phyloP scores from a whole-genome alignment of 2,113 vertebrate species.

The Paramisgurnus dabryanus region DNA sequence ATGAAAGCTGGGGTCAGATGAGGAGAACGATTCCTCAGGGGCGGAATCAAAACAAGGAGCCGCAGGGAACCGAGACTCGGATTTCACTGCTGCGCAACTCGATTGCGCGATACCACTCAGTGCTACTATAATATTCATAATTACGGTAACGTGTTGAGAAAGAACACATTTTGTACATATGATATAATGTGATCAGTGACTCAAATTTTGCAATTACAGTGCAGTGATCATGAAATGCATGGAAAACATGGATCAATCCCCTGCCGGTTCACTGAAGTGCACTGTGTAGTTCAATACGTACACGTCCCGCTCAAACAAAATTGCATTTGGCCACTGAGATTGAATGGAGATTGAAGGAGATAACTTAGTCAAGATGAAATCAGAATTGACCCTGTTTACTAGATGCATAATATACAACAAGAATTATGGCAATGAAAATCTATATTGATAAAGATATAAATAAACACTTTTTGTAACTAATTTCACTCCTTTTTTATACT shows the following conservation, averaged over 20 bases:
- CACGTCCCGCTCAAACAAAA: neutral
- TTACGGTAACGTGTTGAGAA: conserved; percentile 41
- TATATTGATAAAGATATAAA: neutral
- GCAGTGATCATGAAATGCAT: conserved; percentile 9
- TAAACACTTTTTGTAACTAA: neutral
- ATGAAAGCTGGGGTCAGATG: conserved; percentile 52
- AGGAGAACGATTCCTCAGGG: conserved; percentile 52
- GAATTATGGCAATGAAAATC: too few relatives aligned
- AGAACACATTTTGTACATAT: conserved; percentile 25
- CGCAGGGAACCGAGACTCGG: conserved; percentile 52
- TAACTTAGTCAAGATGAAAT: too few relatives aligned
- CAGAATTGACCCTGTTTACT: too few relatives aligned
- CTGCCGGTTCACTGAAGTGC: neutral
- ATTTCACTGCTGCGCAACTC: conserved; percentile 49
- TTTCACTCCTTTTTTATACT: neutral
- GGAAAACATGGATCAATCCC: neutral
- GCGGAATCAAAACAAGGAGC: conserved; percentile 52
- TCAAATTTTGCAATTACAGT: conserved; percentile 16
- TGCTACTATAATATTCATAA: conserved; percentile 42
- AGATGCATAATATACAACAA: too few relatives aligned
- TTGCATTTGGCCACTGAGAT: neutral
- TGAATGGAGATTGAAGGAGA: too few relatives aligned
- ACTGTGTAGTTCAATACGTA: neutral
- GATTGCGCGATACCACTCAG: conserved; percentile 45
- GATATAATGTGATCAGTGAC: conserved; percentile 38